Evolutionary conservation across 2,888 invertebrate species (phyloP), one percentile per base, ranked within the genome.

Genomic region (Heliconius erato): DNA sequence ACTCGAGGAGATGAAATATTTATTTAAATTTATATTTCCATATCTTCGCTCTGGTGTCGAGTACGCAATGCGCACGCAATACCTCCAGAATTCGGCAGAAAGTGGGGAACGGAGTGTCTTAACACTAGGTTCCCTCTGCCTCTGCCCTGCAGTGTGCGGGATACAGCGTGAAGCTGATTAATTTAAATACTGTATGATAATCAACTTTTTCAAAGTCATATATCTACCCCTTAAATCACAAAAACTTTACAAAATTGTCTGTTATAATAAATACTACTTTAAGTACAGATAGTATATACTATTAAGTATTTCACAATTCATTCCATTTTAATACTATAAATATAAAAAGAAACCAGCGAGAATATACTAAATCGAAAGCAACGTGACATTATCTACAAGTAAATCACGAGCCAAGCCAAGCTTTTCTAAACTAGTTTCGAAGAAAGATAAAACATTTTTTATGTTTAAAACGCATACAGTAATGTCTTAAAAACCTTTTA

Each of bases 401-500:
- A 35, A 76, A 76, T 12, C 76, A 32, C 69, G 69, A 77, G 35
- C 28, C 69, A 28, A 77, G 65, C 67, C 69, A 28, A 77, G 65
- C 67, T 77, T 40, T 81, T 77, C 71, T 79, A 74, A 82, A 80
- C 80, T 74, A 40, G 80, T 84, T 84, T 85, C 49, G 74, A 74
- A 69, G 54, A 74, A 80, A 74, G 82, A 81, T 81, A 82, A 84
- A 83, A 76, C 65, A 68, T 80, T 81, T 78, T 83, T 84, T 80
- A 76, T 79, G 76, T 54, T 79, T 35, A 65, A 63, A 82, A 77
- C 32, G 67, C 59, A 32, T 63, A 67, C 44, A 65, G 72, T 35
- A 65, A 63, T 40, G 68, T 80, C 44, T 80, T 69, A 35, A 84
- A 81, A 82, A 72, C 85, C 81, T 85, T 85, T 85, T 81, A 82